Percentiles rank a stretch among this genome's conserved stretches.
Conservation (phyloP, 2,797 vertebrate genomes). For the Pitangus sulphuratus region DNA sequence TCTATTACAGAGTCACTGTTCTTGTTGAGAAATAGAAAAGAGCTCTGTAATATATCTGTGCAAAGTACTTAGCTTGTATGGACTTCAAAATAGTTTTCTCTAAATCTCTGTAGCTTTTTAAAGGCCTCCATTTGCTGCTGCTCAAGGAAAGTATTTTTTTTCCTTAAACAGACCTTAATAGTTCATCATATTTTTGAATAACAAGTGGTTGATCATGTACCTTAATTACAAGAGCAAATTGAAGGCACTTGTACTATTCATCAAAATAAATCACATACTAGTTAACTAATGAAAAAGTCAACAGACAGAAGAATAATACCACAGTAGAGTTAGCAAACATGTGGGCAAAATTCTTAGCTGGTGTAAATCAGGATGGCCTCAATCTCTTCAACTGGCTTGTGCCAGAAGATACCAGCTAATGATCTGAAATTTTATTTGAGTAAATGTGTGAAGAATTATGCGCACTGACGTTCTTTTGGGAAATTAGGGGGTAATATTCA, state of each 20-base stretch:
- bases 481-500: background rate
- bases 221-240: constrained; percentile 60
- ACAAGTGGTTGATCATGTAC: constrained; percentile 36
- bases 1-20: background rate
- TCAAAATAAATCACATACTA: constrained; percentile 37
- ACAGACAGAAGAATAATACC: constrained; percentile 34
- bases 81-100: background rate
- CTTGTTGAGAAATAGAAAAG: background rate
- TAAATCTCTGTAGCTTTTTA: background rate
- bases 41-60: background rate
- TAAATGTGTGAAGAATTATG: background rate
- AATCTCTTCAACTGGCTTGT: background rate
- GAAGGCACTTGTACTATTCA: constrained; percentile 32
- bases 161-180: background rate
- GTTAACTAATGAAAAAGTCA: constrained; percentile 66
- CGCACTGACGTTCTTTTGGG: background rate
- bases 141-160: background rate
- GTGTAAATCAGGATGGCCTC: background rate
- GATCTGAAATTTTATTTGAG: background rate
- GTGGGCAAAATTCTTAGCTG: background rate
- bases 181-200: constrained; percentile 31
- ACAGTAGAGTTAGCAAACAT: background rate
- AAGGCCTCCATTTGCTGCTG: background rate
- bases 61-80: background rate
- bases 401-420: background rate